phyloP scores from a whole-genome alignment of 1,140 invertebrate genomes.

The Drosophila rufa region DNA sequence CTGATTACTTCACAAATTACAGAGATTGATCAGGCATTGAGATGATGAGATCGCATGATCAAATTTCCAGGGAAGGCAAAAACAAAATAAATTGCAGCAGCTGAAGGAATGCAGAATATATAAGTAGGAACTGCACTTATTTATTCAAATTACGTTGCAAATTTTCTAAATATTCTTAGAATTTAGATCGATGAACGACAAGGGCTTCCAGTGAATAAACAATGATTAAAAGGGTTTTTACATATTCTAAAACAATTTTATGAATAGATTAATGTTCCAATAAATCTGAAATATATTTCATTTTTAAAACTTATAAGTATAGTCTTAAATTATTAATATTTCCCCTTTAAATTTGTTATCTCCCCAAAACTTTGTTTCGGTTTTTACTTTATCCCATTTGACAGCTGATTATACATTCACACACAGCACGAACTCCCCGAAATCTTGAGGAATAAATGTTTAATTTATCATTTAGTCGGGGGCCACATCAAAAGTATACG shows the following conservation, averaged over 20 bases:
- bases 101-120: neutral
- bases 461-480: constrained; percentile 43
- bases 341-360: neutral
- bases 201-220: neutral
- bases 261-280: neutral
- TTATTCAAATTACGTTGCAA: constrained; percentile 4
- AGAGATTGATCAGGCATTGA: constrained; percentile 21
- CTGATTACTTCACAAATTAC: constrained; percentile 21
- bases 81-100: neutral
- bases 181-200: neutral
- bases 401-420: constrained; percentile 34
- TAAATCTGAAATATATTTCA: neutral
- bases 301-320: neutral
- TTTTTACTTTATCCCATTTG: constrained; percentile 28
- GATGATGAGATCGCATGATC: constrained; percentile 23
- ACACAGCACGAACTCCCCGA: constrained; percentile 6
- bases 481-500: constrained; percentile 41
- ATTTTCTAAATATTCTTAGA: neutral
- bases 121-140: neutral
- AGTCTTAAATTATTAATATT: too few species aligned
- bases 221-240: neutral
- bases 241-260: too few species aligned
- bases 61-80: constrained; percentile 5
- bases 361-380: constrained; percentile 6
- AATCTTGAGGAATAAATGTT: constrained; percentile 41